These are phyloP conservation scores for Lissonota sp. DNA, from an alignment of 2,888 invertebrate species.

Conservation along the genomic window DNA sequence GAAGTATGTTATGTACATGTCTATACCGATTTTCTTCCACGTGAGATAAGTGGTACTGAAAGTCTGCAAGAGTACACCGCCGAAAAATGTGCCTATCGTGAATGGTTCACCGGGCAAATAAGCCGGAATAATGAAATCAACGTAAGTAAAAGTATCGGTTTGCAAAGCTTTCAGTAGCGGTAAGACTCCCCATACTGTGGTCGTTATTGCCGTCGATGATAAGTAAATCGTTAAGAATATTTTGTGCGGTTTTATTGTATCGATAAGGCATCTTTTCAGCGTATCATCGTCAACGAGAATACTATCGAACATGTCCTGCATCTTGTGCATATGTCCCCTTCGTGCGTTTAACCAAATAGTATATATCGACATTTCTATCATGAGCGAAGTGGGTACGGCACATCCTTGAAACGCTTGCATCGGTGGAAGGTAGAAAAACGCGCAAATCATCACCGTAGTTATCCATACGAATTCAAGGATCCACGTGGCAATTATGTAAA, in stretches of 20 bases:
- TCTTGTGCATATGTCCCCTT: slow-evolving; percentile 48
- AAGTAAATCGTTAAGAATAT: slow-evolving; percentile 67
- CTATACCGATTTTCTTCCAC: slow-evolving; percentile 66
- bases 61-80: slow-evolving; percentile 53
- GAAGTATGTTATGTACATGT: slow-evolving; percentile 70
- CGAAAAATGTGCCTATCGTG: slow-evolving; percentile 53
- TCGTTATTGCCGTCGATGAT: slow-evolving; percentile 31
- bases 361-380: slow-evolving; percentile 62
- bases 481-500: slow-evolving; percentile 64
- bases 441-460: slow-evolving; percentile 10
- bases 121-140: slow-evolving; percentile 67
- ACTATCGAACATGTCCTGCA: slow-evolving; percentile 65
- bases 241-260: slow-evolving; percentile 58
- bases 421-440: slow-evolving; percentile 52
- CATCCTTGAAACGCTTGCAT: slow-evolving; percentile 61
- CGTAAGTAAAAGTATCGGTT: slow-evolving; percentile 64
- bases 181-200: slow-evolving; percentile 58
- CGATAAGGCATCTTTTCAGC: slow-evolving; percentile 30
- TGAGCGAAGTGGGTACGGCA: slow-evolving; percentile 59
- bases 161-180: slow-evolving; percentile 56
- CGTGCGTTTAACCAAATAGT: slow-evolving; percentile 64
- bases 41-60: slow-evolving; percentile 52
- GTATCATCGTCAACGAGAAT: slow-evolving; percentile 52
- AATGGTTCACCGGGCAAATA: slow-evolving; percentile 66
- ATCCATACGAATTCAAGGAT: slow-evolving; percentile 43